Percentiles rank a stretch among this genome's conserved stretches.
These are phyloP conservation scores for Pseudococcus viburni DNA, from an alignment of 2,888 invertebrate genomes.

Conservation along the genomic window DNA sequence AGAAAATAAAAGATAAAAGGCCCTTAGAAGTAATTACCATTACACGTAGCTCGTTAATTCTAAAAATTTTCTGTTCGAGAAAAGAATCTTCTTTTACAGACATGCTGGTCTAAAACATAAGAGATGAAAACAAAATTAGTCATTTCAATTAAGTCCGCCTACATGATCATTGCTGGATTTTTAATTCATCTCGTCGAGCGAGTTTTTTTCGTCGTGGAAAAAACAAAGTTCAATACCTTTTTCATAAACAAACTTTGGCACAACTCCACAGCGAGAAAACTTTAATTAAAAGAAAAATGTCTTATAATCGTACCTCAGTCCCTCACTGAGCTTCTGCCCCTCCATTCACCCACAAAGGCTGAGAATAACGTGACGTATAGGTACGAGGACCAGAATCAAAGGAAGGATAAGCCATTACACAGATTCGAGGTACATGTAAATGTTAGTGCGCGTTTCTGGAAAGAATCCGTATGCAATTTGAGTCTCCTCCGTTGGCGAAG, in stretches of 20 bases:
- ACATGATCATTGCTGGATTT: conserved; percentile 24
- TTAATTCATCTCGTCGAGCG: not conserved
- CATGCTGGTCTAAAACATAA: not conserved
- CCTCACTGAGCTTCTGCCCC: not conserved
- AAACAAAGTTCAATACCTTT: conserved; percentile 35
- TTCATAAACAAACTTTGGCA: not conserved
- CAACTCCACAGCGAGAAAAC: not conserved
- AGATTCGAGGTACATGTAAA: conserved; percentile 57
- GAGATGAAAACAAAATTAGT: not conserved
- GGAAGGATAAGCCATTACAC: not conserved
- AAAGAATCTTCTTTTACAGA: not conserved
- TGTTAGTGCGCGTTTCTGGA: conserved; percentile 49
- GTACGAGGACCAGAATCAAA: not conserved
- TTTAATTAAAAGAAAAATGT: conserved; percentile 49
- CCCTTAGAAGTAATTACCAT: not conserved
- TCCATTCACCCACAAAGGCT: not conserved
- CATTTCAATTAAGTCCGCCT: conserved; percentile 39
- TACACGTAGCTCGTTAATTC: conserved; percentile 27
- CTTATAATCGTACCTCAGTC: not conserved
- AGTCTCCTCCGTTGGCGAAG: not conserved
- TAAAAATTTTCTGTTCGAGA: not conserved
- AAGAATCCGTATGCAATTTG: conserved; percentile 61
- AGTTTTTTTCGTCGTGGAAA: not conserved
- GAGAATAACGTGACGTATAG: not conserved
- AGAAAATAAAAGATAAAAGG: not conserved